Percentiles rank a stretch among this genome's conserved stretches.
These are phyloP conservation scores for Passerina amoena DNA, from an alignment of 2,113 vertebrate genomes.

Conservation along the genomic window DNA sequence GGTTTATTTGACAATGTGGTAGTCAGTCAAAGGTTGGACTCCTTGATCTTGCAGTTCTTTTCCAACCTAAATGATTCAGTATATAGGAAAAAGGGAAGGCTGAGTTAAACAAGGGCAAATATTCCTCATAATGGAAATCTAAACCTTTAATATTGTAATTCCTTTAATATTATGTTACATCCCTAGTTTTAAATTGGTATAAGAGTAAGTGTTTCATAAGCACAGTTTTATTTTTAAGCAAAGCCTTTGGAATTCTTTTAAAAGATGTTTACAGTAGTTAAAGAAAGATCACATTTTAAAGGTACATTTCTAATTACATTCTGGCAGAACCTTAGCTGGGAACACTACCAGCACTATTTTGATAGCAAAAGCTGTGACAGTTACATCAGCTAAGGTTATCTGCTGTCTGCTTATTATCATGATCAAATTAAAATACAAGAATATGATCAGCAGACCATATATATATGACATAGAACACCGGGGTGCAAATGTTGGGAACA, in stretches of 20 bases:
- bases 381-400: not conserved
- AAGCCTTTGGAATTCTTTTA: not conserved
- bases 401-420: not conserved
- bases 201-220: not conserved
- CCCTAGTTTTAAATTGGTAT: not conserved
- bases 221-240: not conserved
- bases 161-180: not conserved
- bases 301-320: conserved; percentile 16
- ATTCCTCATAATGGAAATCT: not conserved
- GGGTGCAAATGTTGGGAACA: not conserved
- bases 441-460: not conserved
- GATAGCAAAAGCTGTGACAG: not conserved
- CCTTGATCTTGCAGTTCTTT: not conserved
- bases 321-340: conserved; percentile 17
- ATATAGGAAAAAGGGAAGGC: not conserved
- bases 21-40: not conserved
- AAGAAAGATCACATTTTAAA: conserved; percentile 29
- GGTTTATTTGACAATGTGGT: not conserved
- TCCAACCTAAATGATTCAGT: not conserved
- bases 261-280: conserved; percentile 5
- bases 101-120: not conserved
- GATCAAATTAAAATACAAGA: not conserved
- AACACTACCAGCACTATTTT: conserved; percentile 5
- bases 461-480: not conserved
- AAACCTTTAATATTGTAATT: not conserved